phyloP scores from a whole-genome alignment of 2,797 vertebrate species.

The Mormyrus hasselquistii region DNA sequence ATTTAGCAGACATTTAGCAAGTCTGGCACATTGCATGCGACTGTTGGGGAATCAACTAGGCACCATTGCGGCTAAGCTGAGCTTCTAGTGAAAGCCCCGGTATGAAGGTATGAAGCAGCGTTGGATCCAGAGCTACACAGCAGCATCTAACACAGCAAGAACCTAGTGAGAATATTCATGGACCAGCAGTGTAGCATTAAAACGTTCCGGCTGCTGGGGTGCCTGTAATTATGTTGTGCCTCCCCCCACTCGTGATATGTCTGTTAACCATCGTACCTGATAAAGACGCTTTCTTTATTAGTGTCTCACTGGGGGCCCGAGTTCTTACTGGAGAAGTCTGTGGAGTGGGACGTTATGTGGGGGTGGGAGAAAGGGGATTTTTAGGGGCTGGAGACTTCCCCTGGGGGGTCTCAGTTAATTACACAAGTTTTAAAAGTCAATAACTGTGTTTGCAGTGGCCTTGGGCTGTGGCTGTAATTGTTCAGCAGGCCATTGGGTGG shows the following conservation, averaged over 20 bases:
- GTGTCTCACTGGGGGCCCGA: background rate
- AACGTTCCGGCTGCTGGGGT: background rate
- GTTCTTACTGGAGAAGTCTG: background rate
- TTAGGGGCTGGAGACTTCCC: background rate
- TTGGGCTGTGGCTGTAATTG: background rate
- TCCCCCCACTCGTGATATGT: background rate
- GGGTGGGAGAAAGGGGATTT: background rate
- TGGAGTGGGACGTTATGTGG: background rate
- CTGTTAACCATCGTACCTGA: background rate
- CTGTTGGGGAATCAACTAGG: background rate
- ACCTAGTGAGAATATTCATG: background rate
- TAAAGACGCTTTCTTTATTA: background rate
- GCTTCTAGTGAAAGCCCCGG: too few species aligned
- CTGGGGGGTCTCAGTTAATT: background rate
- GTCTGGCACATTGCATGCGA: background rate
- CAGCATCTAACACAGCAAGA: background rate
- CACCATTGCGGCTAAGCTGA: background rate
- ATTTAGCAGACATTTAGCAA: background rate
- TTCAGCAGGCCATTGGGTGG: background rate
- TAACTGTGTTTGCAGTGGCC: background rate
- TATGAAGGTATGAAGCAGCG: background rate
- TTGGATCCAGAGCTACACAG: background rate
- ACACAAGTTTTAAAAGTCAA: background rate
- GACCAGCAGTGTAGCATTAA: background rate
- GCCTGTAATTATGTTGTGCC: background rate